Percentiles rank a stretch among this genome's conserved stretches.
These are phyloP conservation scores for Elymnias hypermnestra DNA, from an alignment of 1,140 invertebrate species.

Conservation along the genomic window DNA sequence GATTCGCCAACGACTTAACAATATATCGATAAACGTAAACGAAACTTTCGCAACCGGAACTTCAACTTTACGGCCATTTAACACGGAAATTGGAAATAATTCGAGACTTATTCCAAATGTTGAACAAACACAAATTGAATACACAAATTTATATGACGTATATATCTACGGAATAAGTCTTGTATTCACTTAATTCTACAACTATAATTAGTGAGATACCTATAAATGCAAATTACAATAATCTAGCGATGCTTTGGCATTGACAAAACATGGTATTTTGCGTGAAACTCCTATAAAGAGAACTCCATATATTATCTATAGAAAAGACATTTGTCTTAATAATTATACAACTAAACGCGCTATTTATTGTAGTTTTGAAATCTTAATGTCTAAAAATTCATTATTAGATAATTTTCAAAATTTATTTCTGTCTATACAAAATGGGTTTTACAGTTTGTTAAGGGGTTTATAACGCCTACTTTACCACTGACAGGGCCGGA, in stretches of 20 bases:
- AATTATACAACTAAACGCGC: too few species aligned
- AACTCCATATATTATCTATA: too few species aligned
- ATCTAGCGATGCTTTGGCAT: constrained; percentile 77
- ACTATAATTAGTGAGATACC: constrained; percentile 72
- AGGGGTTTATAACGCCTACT: too few species aligned
- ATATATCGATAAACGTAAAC: not conserved
- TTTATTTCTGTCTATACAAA: too few species aligned
- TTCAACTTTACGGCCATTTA: constrained; percentile 14
- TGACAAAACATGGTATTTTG: constrained; percentile 72
- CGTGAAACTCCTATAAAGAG: constrained; percentile 15
- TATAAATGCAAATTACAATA: constrained; percentile 76
- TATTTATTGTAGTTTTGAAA: too few species aligned
- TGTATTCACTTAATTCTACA: constrained; percentile 65
- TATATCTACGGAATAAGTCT: constrained; percentile 67
- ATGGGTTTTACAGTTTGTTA: too few species aligned
- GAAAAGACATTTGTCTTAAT: too few species aligned
- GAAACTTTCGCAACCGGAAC: constrained; percentile 23
- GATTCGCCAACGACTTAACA: constrained; percentile 15
- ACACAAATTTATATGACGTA: constrained; percentile 43
- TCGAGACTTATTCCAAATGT: constrained; percentile 62
- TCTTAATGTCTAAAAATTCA: too few species aligned
- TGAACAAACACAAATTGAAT: constrained; percentile 60
- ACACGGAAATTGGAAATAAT: constrained; percentile 25
- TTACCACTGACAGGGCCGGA: too few species aligned
- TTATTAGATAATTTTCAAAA: too few species aligned